Conservation (phyloP, 2,797 vertebrate genomes). For the Tenualosa thibaudeaui region DNA sequence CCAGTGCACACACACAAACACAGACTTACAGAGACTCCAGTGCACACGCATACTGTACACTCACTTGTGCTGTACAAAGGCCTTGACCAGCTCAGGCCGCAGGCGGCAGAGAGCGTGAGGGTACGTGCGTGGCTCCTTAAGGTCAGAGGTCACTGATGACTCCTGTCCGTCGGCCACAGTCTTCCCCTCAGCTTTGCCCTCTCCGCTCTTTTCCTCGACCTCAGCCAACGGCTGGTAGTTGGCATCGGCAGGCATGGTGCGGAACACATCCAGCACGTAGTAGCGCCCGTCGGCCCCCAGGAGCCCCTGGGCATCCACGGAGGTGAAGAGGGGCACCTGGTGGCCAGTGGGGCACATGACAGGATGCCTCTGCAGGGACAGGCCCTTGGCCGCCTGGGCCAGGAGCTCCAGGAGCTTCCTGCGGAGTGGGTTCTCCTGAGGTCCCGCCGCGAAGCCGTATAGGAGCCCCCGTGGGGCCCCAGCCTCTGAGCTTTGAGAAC, state of each 20-base stretch:
- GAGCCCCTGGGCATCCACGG: slow-evolving; percentile 78
- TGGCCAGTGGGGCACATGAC: slow-evolving; percentile 61
- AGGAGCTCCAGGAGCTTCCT: slow-evolving; percentile 68
- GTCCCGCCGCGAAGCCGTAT: slow-evolving; percentile 70
- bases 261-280: slow-evolving; percentile 80
- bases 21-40: background rate
- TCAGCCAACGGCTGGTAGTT: slow-evolving; percentile 70
- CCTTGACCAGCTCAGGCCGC: slow-evolving; percentile 74
- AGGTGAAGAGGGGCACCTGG: slow-evolving; percentile 75
- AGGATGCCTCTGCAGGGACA: slow-evolving; percentile 69
- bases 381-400: slow-evolving; percentile 70
- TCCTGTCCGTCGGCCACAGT: slow-evolving; percentile 50
- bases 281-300: slow-evolving; percentile 78
- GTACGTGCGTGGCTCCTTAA: slow-evolving; percentile 67
- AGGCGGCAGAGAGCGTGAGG: slow-evolving; percentile 76
- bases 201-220: slow-evolving; percentile 39
- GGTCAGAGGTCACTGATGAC: slow-evolving; percentile 57
- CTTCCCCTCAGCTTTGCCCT: slow-evolving; percentile 29
- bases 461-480: slow-evolving; percentile 67
- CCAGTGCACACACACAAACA: background rate
- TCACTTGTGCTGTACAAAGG: slow-evolving; percentile 81
- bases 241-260: slow-evolving; percentile 76
- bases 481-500: slow-evolving; percentile 71
- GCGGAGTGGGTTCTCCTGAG: slow-evolving; percentile 70
- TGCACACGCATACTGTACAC: slow-evolving; percentile 39